These are phyloP conservation scores for Nasonovia ribisnigri DNA, from an alignment of 2,888 invertebrate species.

Conservation along the genomic window DNA sequence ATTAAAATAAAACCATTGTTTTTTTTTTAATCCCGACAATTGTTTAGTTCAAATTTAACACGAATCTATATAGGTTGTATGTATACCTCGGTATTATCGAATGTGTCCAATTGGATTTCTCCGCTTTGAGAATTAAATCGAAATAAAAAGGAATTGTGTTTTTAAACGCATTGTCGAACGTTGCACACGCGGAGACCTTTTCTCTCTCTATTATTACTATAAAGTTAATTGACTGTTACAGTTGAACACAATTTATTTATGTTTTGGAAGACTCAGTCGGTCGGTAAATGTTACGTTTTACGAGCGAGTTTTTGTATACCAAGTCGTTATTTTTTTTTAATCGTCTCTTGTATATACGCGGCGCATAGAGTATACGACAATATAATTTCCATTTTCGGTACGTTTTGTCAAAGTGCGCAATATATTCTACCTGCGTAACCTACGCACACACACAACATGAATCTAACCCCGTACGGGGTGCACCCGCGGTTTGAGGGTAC, in stretches of 20 bases:
- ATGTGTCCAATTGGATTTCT: slow-evolving; percentile 6
- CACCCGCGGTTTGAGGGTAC: too few relatives aligned
- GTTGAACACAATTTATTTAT: slow-evolving; percentile 60
- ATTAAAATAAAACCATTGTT: slow-evolving; percentile 14
- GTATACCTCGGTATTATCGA: not conserved
- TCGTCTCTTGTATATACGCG: not conserved
- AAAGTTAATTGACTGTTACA: slow-evolving; percentile 55
- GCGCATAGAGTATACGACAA: not conserved
- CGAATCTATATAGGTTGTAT: not conserved
- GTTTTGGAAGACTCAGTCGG: slow-evolving; percentile 56
- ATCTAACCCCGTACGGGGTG: too few relatives aligned
- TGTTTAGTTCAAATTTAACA: slow-evolving; percentile 11
- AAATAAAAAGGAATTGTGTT: slow-evolving; percentile 16
- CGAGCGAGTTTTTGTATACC: slow-evolving; percentile 37
- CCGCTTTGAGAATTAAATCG: slow-evolving; percentile 11
- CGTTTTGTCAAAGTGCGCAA: not conserved
- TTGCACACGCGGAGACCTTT: not conserved
- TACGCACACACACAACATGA: too few relatives aligned
- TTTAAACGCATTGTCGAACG: slow-evolving; percentile 41
- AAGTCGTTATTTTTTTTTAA: slow-evolving; percentile 53
- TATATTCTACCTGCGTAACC: not conserved
- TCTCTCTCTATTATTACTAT: slow-evolving; percentile 41
- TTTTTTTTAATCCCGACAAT: slow-evolving; percentile 7
- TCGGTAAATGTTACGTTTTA: slow-evolving; percentile 55
- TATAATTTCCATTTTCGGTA: slow-evolving; percentile 18